phyloP scores from a whole-genome alignment of 2,797 vertebrate species.

The Syngnathus acus region DNA sequence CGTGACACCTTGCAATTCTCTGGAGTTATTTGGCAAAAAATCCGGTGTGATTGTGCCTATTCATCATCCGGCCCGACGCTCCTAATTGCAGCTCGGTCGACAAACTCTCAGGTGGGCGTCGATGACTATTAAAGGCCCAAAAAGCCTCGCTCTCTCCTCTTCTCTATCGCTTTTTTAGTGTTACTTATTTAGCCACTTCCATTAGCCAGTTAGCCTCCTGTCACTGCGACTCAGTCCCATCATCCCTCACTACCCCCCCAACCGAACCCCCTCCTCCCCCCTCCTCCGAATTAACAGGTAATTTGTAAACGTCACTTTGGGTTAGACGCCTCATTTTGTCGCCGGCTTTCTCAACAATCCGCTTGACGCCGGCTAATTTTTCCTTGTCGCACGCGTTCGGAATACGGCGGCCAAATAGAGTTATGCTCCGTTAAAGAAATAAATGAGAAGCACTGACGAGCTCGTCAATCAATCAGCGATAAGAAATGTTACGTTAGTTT shows the following conservation, averaged over 20 bases:
- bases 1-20: constrained; percentile 65
- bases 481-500: background rate
- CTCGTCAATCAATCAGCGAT: background rate
- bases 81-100: constrained; percentile 47
- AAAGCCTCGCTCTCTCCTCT: constrained; percentile 8
- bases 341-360: constrained; percentile 86
- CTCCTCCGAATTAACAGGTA: constrained; percentile 99
- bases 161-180: constrained; percentile 34
- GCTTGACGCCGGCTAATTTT: constrained; percentile 87
- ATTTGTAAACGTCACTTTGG: constrained; percentile 99
- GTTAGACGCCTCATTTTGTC: constrained; percentile 98
- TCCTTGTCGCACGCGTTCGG: constrained; percentile 93
- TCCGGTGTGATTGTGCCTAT: constrained; percentile 74
- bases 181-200: constrained; percentile 82
- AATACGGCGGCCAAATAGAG: constrained; percentile 98
- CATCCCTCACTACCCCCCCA: constrained; percentile 87
- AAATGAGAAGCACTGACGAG: constrained; percentile 95
- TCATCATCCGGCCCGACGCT: constrained; percentile 64
- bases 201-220: constrained; percentile 85
- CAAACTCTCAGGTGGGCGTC: constrained; percentile 52
- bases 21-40: constrained; percentile 46
- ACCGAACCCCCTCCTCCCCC: constrained; percentile 70
- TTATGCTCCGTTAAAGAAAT: constrained; percentile 88
- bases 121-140: constrained; percentile 13
- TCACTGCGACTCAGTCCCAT: constrained; percentile 92